phyloP scores from a whole-genome alignment of 2,888 invertebrate genomes.

The Patella pellucida region DNA sequence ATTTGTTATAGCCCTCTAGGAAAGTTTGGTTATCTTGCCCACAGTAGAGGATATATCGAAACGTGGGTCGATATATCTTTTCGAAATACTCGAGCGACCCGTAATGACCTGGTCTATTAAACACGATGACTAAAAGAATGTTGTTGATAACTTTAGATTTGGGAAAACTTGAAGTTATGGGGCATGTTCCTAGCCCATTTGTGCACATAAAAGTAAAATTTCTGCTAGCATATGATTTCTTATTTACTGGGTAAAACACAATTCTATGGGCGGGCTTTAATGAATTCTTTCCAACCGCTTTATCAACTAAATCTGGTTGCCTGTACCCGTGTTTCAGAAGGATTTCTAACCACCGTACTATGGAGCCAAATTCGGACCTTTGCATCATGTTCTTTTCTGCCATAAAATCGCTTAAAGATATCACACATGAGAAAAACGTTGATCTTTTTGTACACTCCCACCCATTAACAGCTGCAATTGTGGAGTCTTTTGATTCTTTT shows the following conservation, averaged over 20 bases:
- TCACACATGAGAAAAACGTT: slow-evolving; percentile 11
- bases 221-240: not conserved
- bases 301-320: not conserved
- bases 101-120: slow-evolving; percentile 5
- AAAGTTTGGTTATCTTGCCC: not conserved
- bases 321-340: not conserved
- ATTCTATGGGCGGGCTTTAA: not conserved
- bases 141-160: not conserved
- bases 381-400: not conserved
- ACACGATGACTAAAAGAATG: not conserved
- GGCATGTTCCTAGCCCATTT: not conserved
- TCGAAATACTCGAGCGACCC: slow-evolving; percentile 2
- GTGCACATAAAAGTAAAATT: not conserved
- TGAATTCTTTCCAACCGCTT: not conserved
- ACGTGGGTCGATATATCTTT: not conserved
- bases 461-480: not conserved
- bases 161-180: not conserved
- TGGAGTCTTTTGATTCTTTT: not conserved
- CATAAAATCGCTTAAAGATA: slow-evolving; percentile 4
- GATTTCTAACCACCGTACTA: slow-evolving; percentile 5
- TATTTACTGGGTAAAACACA: not conserved
- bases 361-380: not conserved
- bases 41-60: slow-evolving; percentile 9
- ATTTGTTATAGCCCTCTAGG: not conserved
- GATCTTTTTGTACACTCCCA: slow-evolving; percentile 6